Conservation (phyloP, 2,888 invertebrate genomes). For the Epistrophe grossulariae region DNA sequence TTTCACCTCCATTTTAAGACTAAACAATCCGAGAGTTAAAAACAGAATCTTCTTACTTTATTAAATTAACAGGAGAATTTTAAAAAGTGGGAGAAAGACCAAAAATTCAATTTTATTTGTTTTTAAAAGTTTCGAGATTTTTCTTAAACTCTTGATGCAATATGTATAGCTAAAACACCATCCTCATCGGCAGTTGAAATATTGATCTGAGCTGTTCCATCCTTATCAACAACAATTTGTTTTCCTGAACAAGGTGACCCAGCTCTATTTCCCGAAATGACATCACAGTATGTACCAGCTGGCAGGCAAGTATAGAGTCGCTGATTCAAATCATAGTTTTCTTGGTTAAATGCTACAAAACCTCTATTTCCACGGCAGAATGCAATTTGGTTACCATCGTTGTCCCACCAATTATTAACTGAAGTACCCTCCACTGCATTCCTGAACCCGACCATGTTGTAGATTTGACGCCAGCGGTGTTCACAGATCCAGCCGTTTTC, state of each 20-base stretch:
- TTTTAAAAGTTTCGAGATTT: too few species aligned
- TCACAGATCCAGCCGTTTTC: slow-evolving; percentile 92
- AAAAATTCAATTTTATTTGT: not conserved
- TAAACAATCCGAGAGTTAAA: too few species aligned
- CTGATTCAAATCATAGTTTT: slow-evolving; percentile 86
- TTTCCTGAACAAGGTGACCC: slow-evolving; percentile 80
- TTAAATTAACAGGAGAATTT: too few species aligned
- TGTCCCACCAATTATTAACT: slow-evolving; percentile 91
- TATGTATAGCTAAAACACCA: slow-evolving; percentile 90
- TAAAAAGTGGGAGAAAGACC: too few species aligned
- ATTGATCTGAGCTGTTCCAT: slow-evolving; percentile 79
- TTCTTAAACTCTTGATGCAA: slow-evolving; percentile 77
- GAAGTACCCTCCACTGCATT: slow-evolving; percentile 87
- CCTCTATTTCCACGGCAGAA: slow-evolving; percentile 91
- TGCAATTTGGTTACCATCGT: slow-evolving; percentile 92
- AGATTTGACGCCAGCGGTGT: slow-evolving; percentile 92
- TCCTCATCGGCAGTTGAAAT: slow-evolving; percentile 83
- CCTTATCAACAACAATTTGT: slow-evolving; percentile 78
- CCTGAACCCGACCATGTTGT: slow-evolving; percentile 90
- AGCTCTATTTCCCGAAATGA: slow-evolving; percentile 89
- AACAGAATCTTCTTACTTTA: too few species aligned
- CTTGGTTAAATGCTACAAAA: slow-evolving; percentile 91
- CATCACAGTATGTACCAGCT: slow-evolving; percentile 92
- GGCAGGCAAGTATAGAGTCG: slow-evolving; percentile 88
- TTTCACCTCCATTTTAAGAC: too few species aligned